Percentiles rank a stretch among this genome's conserved stretches.
phyloP scores from a whole-genome alignment of 2,888 invertebrate genomes.

The Lottia scabra region DNA sequence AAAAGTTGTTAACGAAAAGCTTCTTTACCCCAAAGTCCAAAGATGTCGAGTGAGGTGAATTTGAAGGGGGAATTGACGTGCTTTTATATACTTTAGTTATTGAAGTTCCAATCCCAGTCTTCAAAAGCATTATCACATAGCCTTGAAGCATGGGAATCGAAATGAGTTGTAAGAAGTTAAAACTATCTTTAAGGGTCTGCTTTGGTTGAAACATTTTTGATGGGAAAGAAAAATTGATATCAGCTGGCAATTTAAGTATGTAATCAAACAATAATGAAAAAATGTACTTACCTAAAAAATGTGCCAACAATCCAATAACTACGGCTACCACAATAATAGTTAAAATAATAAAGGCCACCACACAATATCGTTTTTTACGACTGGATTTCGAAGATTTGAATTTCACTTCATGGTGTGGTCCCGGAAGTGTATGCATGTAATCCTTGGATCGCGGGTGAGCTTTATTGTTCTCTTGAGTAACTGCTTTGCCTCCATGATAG shows the following conservation, averaged over 20 bases:
- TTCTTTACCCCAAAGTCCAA: too few relatives aligned
- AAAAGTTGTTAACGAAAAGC: too few relatives aligned
- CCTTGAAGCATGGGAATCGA: too few relatives aligned
- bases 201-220: too few relatives aligned
- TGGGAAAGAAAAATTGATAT: too few relatives aligned
- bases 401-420: slow-evolving; percentile 24
- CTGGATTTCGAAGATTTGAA: slow-evolving; percentile 27
- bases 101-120: too few relatives aligned
- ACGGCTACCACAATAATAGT: slow-evolving; percentile 28
- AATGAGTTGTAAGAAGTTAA: too few relatives aligned
- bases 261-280: background rate
- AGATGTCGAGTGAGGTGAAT: too few relatives aligned
- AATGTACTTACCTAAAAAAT: slow-evolving; percentile 36
- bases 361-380: slow-evolving; percentile 23
- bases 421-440: slow-evolving; percentile 30
- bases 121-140: background rate
- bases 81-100: too few relatives aligned
- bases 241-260: too few relatives aligned
- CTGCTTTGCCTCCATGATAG: slow-evolving; percentile 12
- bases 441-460: slow-evolving; percentile 28
- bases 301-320: slow-evolving; percentile 37
- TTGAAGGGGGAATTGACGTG: too few relatives aligned
- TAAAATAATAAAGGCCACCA: slow-evolving; percentile 23
- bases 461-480: slow-evolving; percentile 7
- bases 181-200: too few relatives aligned